Percentiles rank a stretch among this genome's conserved stretches.
Evolutionary conservation across 2,797 vertebrate species (phyloP).

Genomic region (Taeniopygia guttata): DNA sequence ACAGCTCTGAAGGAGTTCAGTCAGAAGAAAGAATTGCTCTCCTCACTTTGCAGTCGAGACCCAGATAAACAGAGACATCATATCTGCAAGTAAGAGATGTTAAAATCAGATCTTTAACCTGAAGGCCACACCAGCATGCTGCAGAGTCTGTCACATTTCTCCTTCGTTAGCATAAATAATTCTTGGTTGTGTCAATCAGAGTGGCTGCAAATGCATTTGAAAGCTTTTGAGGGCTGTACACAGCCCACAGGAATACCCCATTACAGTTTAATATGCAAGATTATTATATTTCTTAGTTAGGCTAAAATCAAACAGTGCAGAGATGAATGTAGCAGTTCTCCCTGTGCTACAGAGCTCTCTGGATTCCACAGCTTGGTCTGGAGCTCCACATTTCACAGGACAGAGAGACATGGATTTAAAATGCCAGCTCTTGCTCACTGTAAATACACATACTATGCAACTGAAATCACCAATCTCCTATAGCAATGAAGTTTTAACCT

Average conservation of each 20-base stretch:
- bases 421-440: background rate
- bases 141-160: background rate
- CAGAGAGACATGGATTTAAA: background rate
- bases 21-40: background rate
- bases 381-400: background rate
- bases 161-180: background rate
- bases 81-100: background rate
- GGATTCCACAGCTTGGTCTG: background rate
- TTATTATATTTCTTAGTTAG: background rate
- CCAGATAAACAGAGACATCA: background rate
- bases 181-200: background rate
- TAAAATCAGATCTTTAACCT: background rate
- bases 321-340: background rate
- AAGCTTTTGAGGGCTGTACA: background rate
- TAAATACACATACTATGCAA: background rate
- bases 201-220: background rate
- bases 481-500: background rate
- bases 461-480: background rate
- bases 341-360: fast-evolving
- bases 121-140: fast-evolving
- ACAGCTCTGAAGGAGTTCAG: background rate
- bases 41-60: background rate
- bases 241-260: background rate
- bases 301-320: background rate
- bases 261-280: background rate